These are phyloP conservation scores for Cinclus cinclus DNA, from an alignment of 2,113 vertebrate species.

Conservation along the genomic window DNA sequence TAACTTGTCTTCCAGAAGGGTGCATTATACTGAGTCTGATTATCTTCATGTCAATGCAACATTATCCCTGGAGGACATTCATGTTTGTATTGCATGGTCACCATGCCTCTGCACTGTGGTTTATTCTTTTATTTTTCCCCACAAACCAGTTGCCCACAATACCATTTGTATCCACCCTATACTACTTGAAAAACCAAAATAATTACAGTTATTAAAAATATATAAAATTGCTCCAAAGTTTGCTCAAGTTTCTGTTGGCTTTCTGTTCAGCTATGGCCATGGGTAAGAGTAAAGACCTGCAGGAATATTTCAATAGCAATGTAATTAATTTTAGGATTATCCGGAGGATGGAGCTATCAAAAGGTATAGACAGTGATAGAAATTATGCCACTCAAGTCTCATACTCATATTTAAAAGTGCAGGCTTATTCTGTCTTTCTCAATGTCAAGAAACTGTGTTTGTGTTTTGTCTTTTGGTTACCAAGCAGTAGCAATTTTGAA, in stretches of 20 bases:
- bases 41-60: not conserved
- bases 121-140: not conserved
- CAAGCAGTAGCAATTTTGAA: not conserved
- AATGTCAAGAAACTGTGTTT: not conserved
- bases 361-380: not conserved
- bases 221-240: not conserved
- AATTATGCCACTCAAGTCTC: not conserved
- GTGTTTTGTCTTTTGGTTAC: not conserved
- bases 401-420: not conserved
- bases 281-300: not conserved
- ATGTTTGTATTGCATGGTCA: not conserved
- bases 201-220: not conserved
- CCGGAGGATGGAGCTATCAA: not conserved
- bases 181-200: not conserved
- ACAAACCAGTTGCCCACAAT: not conserved
- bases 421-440: not conserved
- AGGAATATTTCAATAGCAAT: not conserved
- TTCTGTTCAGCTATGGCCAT: not conserved
- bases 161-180: not conserved
- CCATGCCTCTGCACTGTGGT: not conserved
- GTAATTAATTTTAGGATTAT: not conserved
- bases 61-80: not conserved
- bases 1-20: constrained; percentile 48
- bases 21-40: not conserved
- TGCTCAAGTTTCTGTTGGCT: not conserved